phyloP scores from a whole-genome alignment of 2,113 vertebrate genomes.

The Rhineura floridana region DNA sequence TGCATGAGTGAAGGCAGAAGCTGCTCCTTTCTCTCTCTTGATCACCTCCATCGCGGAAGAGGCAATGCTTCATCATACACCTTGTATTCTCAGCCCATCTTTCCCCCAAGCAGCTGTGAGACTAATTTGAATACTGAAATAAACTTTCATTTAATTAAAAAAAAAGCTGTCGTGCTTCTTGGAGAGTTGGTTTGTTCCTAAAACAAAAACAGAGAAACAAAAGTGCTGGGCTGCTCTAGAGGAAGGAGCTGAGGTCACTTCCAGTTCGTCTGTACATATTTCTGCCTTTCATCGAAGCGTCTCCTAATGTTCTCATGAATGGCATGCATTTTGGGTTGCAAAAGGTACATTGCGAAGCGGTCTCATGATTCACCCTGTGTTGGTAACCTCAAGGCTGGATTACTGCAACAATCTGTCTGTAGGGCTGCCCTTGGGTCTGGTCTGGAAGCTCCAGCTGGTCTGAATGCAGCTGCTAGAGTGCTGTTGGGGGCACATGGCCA shows the following conservation, averaged over 20 bases:
- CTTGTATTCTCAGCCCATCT: constrained; percentile 54
- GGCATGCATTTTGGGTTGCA: not conserved
- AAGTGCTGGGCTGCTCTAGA: not conserved
- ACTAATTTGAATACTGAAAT: constrained; percentile 77
- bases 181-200: not conserved
- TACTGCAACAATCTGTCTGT: too few species aligned
- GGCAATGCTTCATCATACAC: constrained; percentile 10
- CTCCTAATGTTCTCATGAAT: not conserved
- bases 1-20: constrained; percentile 61
- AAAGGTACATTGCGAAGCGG: too few species aligned
- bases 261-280: too few species aligned
- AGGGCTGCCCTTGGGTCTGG: too few species aligned
- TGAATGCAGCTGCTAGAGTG: too few species aligned
- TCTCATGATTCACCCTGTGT: not conserved
- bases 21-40: not conserved
- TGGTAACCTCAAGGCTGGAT: too few species aligned
- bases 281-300: too few species aligned
- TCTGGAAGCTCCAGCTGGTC: too few species aligned
- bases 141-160: constrained; percentile 72
- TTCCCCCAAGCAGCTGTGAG: constrained; percentile 44
- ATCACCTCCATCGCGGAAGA: not conserved
- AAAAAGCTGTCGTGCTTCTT: constrained; percentile 18
- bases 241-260: too few species aligned
- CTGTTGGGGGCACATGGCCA: too few species aligned
- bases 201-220: not conserved